Evolutionary conservation across 2,113 vertebrate species (phyloP), one percentile per base, ranked within the genome.

Genomic region (Alligator mississippiensis): DNA sequence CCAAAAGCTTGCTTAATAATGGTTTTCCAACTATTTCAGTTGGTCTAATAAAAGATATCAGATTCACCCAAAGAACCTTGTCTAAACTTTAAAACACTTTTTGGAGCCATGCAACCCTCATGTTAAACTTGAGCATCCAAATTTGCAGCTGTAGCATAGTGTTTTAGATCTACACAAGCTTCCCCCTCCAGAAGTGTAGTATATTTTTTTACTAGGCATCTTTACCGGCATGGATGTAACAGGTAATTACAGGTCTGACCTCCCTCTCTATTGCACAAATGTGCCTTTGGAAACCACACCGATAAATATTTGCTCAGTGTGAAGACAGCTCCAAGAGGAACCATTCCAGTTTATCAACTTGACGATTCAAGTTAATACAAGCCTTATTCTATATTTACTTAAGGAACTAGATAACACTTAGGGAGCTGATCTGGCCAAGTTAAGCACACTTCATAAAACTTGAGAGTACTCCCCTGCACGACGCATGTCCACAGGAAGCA

Each of bases 271-370:
- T 96, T 96, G 91, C 96, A 95, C 94, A 93, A 93, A 97, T 93
- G 78, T 64, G 93, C 64, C 81, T 97, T 90, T 80, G 78, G 96
- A 96, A 97, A 96, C 85, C 80, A 94, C 10, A 87, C 25, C 87
- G 85, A 91, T 92, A 97, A 94, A 95, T 96, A 96, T 97, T 97
- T 97, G 95, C 92, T 83, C 95, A 93, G 92, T 87, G 89, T 30
- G 3, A 77, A 38, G 70, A 87, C 92, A 70, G 70, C 91, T 87
- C 85, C 61, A 57, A 80, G 90, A 97, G 95, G 95, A 93, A 90
- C 88, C 90, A 89, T 96, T 97, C 97, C 96, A 97, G 97, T 97
- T 95, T 84, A 95, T 96, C 96, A 87, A 74, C 96, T 96, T 85
- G 13, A 38, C 66, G 72, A 85, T 94, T 96, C 96, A 85, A 87